These are phyloP conservation scores for Asteroscopus sphinx DNA, from an alignment of 2,888 invertebrate genomes.

Conservation along the genomic window DNA sequence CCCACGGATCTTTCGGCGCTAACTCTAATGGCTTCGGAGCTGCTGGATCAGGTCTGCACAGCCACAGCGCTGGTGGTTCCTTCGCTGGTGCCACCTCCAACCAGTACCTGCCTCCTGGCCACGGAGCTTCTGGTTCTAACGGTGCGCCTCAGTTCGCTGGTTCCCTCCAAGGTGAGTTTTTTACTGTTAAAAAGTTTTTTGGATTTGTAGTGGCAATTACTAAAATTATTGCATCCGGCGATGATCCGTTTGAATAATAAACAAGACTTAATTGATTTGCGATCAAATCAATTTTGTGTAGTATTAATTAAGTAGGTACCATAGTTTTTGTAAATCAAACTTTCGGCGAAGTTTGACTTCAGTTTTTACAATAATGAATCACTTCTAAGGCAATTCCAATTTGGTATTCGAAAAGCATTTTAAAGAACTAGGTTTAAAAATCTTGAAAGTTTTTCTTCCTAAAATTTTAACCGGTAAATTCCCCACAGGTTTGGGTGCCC, in stretches of 20 bases:
- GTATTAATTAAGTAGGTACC: no score
- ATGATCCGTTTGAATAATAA: neutral
- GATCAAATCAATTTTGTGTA: neutral
- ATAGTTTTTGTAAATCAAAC: no score
- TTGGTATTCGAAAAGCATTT: no score
- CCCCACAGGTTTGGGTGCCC: conserved; percentile 53
- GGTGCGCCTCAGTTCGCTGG: conserved; percentile 51
- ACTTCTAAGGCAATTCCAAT: no score
- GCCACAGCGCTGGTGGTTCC: conserved; percentile 17
- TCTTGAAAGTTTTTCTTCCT: no score
- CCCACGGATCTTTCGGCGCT: conserved; percentile 40
- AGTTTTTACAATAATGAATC: no score
- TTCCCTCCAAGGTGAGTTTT: conserved; percentile 53
- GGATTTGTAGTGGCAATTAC: neutral
- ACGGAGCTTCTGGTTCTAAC: conserved; percentile 67
- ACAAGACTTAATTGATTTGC: neutral
- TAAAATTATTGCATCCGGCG: neutral
- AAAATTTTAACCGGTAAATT: no score
- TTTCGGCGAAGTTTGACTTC: no score
- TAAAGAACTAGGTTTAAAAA: no score
- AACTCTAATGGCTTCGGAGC: conserved; percentile 44
- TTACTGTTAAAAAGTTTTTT: neutral
- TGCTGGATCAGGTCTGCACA: conserved; percentile 16
- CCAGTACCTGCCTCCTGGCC: conserved; percentile 82
- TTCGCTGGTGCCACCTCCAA: conserved; percentile 72